phyloP scores from a whole-genome alignment of 1,140 invertebrate genomes.

The Drosophila nebulosa region DNA sequence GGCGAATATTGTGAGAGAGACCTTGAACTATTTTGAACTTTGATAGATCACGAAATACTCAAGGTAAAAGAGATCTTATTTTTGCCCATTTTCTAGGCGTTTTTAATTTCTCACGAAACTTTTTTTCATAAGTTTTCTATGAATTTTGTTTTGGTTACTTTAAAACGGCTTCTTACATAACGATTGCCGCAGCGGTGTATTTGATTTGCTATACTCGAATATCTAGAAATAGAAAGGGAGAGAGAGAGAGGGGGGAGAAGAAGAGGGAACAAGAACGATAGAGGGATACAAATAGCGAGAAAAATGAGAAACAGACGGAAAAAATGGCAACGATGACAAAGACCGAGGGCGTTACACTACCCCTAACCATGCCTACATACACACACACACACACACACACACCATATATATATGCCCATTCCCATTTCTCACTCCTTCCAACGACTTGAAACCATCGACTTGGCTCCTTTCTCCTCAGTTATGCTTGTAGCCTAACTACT shows the following conservation, averaged over 20 bases:
- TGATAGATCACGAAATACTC: no score
- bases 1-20: background rate
- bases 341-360: background rate
- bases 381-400: background rate
- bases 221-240: background rate
- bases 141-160: background rate
- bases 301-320: constrained; percentile 1
- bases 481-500: constrained; percentile 6
- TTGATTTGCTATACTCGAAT: background rate
- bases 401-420: background rate
- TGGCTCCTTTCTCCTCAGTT: background rate
- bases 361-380: background rate
- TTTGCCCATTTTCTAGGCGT: no score
- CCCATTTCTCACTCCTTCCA: background rate
- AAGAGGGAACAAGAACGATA: background rate
- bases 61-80: no score
- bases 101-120: no score
- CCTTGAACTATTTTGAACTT: no score
- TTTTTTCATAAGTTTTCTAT: no score
- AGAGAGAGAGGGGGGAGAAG: no score
- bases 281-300: constrained; percentile 3
- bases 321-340: constrained; percentile 8
- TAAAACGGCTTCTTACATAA: background rate
- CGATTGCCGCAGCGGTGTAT: background rate
- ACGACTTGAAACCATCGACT: background rate